Conservation (phyloP, 2,888 invertebrate species). For the Andrena fulva region DNA sequence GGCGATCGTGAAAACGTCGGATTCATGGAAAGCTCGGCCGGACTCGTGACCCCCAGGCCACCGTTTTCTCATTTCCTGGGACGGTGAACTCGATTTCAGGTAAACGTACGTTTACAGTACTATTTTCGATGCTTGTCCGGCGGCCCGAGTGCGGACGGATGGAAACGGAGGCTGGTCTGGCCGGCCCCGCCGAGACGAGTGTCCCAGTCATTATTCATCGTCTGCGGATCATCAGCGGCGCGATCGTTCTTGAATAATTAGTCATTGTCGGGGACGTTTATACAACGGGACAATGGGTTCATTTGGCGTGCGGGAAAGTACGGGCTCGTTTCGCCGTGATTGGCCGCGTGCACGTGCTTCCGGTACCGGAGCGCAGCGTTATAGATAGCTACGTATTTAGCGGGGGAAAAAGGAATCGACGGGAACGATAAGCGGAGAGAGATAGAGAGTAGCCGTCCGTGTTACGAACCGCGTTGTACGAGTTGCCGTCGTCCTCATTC, state of each 20-base stretch:
- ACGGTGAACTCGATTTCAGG: constrained; percentile 23
- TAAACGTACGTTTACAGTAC: constrained; percentile 1
- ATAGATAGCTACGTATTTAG: constrained; percentile 11
- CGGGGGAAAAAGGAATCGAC: not conserved
- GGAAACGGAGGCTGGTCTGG: not conserved
- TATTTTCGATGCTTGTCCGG: not conserved
- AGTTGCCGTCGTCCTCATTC: constrained; percentile 30
- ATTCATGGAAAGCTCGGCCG: not conserved
- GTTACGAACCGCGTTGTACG: constrained; percentile 13
- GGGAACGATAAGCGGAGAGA: constrained; percentile 9
- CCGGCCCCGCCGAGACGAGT: not conserved
- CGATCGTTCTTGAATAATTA: constrained; percentile 47
- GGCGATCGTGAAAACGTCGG: constrained; percentile 3
- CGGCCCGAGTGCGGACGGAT: not conserved
- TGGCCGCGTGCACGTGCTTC: constrained; percentile 15
- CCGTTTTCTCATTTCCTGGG: constrained; percentile 44
- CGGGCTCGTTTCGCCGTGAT: constrained; percentile 29
- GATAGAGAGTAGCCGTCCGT: constrained; percentile 3
- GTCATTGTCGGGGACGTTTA: constrained; percentile 24
- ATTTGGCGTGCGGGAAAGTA: constrained; percentile 2
- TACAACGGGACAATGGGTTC: constrained; percentile 41
- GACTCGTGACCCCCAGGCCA: constrained; percentile 11
- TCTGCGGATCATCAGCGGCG: not conserved
- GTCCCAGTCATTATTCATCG: constrained; percentile 16
- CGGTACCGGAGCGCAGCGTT: constrained; percentile 22